Evolutionary conservation across 2,888 invertebrate species (phyloP).

Genomic region (Eilema depressum): DNA sequence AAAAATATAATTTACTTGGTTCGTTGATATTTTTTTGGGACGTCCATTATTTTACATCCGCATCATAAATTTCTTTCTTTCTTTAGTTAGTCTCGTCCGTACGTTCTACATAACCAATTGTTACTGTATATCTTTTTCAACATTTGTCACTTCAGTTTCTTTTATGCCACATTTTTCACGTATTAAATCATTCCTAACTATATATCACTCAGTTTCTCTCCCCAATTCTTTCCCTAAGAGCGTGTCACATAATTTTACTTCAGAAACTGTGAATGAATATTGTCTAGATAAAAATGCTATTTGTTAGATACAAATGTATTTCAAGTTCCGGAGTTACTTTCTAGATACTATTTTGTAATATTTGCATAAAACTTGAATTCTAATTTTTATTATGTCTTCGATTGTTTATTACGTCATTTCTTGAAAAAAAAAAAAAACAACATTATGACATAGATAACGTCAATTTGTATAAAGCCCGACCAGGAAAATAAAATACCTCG

Average conservation of each 20-base stretch:
- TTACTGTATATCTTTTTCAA: background rate
- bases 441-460: no score
- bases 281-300: conserved; percentile 4
- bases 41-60: background rate
- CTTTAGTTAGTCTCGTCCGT: background rate
- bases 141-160: background rate
- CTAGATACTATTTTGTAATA: background rate
- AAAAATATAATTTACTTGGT: no score
- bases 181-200: background rate
- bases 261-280: conserved; percentile 3
- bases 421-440: no score
- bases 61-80: background rate
- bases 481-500: no score
- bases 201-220: conserved; percentile 4
- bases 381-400: no score
- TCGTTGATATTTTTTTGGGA: no score
- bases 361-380: no score
- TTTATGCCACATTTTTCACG: background rate
- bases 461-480: no score
- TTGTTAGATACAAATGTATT: background rate
- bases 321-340: background rate
- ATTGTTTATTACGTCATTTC: no score
- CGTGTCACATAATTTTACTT: conserved; percentile 2
- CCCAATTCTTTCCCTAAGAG: conserved; percentile 2
- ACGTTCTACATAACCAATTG: background rate